phyloP scores from a whole-genome alignment of 2,797 vertebrate species.

The Zenarchopterus dispar region DNA sequence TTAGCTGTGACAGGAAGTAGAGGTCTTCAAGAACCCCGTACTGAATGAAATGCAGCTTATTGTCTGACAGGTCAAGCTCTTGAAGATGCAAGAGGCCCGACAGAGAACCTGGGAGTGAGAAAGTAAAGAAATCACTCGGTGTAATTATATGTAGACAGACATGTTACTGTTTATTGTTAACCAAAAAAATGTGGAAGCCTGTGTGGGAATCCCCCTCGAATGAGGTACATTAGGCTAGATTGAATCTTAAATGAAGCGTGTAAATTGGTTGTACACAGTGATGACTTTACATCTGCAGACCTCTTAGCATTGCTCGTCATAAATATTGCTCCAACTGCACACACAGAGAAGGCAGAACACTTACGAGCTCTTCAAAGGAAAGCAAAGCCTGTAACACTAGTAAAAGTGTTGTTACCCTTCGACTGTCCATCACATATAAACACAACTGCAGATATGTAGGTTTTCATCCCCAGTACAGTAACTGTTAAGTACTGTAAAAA shows the following conservation, averaged over 20 bases:
- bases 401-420: conserved; percentile 20
- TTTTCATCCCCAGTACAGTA: conserved; percentile 3
- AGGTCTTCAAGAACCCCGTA: conserved; percentile 92
- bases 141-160: conserved; percentile 6
- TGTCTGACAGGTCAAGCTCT: conserved; percentile 89
- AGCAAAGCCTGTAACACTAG: conserved; percentile 32
- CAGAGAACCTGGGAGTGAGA: conserved; percentile 57
- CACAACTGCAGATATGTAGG: background rate
- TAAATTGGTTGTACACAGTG: conserved; percentile 24
- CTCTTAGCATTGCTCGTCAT: conserved; percentile 23
- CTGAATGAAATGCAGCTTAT: conserved; percentile 87
- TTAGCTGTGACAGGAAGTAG: conserved; percentile 89
- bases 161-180: conserved; percentile 2
- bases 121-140: conserved; percentile 2
- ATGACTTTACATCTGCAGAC: conserved; percentile 14
- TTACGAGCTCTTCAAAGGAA: conserved; percentile 14
- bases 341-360: conserved; percentile 31
- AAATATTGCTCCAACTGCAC: conserved; percentile 43
- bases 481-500: background rate
- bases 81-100: conserved; percentile 73
- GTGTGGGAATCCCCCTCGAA: conserved; percentile 3
- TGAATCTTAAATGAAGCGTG: background rate
- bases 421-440: conserved; percentile 22
- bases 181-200: background rate
- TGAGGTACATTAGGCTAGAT: background rate